These are phyloP conservation scores for Odocoileus hemionus DNA, from an alignment of 2,113 vertebrate species.

Conservation along the genomic window DNA sequence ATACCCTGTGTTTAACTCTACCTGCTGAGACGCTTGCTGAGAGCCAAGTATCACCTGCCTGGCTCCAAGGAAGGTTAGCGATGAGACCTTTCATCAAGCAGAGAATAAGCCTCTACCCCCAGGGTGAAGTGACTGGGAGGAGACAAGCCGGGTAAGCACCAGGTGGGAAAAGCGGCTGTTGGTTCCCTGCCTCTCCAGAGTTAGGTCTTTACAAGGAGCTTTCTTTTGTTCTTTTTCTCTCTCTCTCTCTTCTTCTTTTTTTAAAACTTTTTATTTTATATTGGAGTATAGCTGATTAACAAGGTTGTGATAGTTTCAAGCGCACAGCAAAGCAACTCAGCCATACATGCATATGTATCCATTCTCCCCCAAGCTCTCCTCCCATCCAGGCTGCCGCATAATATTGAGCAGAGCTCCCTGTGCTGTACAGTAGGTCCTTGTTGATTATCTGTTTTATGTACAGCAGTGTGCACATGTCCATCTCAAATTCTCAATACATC, in stretches of 20 bases:
- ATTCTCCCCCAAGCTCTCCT: background rate
- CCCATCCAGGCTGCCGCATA: background rate
- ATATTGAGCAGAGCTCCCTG: background rate
- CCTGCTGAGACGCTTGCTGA: conserved; percentile 14
- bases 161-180: background rate
- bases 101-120: background rate
- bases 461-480: background rate
- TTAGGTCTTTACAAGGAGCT: background rate
- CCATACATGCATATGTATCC: background rate
- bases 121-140: background rate
- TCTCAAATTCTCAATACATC: background rate
- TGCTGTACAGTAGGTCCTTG: background rate
- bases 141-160: background rate
- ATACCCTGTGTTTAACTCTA: conserved; percentile 10
- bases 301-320: background rate
- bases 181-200: background rate
- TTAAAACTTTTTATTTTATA: background rate
- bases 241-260: background rate
- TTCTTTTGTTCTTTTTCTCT: background rate
- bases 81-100: conserved; percentile 1
- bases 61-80: background rate
- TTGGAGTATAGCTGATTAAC: background rate
- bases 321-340: background rate
- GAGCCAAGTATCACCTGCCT: conserved; percentile 44
- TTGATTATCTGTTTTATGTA: background rate